Conservation (phyloP, 2,888 invertebrate genomes). For the Zygaena filipendulae region DNA sequence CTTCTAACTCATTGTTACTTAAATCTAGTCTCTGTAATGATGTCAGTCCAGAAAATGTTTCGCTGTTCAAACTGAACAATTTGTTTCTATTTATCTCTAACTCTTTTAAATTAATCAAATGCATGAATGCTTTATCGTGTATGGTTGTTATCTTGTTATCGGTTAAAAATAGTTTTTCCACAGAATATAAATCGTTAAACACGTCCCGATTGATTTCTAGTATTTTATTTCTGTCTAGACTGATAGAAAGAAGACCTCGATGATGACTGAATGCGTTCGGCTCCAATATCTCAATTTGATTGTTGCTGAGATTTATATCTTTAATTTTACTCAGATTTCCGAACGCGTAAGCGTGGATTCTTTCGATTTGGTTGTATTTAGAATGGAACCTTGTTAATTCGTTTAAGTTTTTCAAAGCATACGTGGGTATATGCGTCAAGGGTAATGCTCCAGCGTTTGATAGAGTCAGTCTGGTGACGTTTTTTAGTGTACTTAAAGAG, state of each 20-base stretch:
- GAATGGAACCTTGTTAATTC: conserved; percentile 69
- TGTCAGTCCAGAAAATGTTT: conserved; percentile 78
- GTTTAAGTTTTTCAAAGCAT: conserved; percentile 69
- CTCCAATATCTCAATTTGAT: conserved; percentile 72
- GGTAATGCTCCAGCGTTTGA: conserved; percentile 72
- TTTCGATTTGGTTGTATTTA: conserved; percentile 75
- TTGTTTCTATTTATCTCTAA: conserved; percentile 82
- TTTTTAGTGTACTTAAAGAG: conserved; percentile 71
- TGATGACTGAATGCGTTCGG: conserved; percentile 77
- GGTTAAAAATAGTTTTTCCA: conserved; percentile 80
- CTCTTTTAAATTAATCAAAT: conserved; percentile 75
- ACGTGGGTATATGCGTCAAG: conserved; percentile 75
- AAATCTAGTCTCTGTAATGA: conserved; percentile 76
- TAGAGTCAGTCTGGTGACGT: conserved; percentile 72
- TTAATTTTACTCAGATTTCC: conserved; percentile 73
- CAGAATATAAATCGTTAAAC: conserved; percentile 75
- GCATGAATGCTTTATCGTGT: conserved; percentile 85
- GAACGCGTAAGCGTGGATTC: conserved; percentile 75
- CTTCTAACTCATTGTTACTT: conserved; percentile 76
- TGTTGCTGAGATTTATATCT: conserved; percentile 74
- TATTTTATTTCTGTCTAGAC: conserved; percentile 78
- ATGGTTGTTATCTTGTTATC: conserved; percentile 85
- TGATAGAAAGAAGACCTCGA: conserved; percentile 70
- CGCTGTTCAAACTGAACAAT: conserved; percentile 77
- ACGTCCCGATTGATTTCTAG: conserved; percentile 78